Conservation (phyloP, 2,113 vertebrate species). For the Hyaena hyaena region DNA sequence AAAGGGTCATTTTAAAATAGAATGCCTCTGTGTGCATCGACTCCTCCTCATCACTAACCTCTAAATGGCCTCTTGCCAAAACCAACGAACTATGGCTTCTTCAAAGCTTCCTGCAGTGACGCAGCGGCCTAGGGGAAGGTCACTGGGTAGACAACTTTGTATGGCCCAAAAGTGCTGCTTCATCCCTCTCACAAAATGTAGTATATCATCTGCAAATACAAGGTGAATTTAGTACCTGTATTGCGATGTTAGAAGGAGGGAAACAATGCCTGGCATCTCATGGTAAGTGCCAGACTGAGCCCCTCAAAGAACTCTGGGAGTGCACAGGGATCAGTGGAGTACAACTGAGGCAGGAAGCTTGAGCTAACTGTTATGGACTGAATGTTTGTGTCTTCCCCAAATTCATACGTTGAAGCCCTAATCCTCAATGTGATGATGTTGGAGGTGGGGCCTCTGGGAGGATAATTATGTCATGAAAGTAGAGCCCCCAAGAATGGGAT, state of each 20-base stretch:
- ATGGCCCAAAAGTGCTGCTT: neutral
- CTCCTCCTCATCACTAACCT: slow-evolving; percentile 51
- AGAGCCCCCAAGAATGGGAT: neutral
- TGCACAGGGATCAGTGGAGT: neutral
- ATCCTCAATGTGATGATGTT: neutral
- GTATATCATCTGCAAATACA: neutral
- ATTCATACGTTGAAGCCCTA: neutral
- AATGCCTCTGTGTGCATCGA: neutral
- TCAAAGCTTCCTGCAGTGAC: slow-evolving; percentile 48
- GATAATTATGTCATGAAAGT: neutral
- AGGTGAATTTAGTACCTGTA: neutral
- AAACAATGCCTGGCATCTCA: neutral
- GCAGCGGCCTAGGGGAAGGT: slow-evolving; percentile 46
- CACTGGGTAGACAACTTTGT: neutral
- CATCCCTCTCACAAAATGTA: neutral
- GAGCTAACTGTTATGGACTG: neutral
- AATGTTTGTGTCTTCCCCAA: neutral
- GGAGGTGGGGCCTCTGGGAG: neutral
- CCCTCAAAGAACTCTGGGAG: neutral
- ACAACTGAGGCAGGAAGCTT: neutral
- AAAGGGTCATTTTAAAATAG: slow-evolving; percentile 76
- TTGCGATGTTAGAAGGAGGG: neutral
- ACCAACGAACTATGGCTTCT: slow-evolving; percentile 61
- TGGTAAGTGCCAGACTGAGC: neutral
- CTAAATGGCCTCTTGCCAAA: slow-evolving; percentile 58